These are phyloP conservation scores for Montipora sp. DNA, from an alignment of 64 coral and sea anemone species.

Conservation along the genomic window DNA sequence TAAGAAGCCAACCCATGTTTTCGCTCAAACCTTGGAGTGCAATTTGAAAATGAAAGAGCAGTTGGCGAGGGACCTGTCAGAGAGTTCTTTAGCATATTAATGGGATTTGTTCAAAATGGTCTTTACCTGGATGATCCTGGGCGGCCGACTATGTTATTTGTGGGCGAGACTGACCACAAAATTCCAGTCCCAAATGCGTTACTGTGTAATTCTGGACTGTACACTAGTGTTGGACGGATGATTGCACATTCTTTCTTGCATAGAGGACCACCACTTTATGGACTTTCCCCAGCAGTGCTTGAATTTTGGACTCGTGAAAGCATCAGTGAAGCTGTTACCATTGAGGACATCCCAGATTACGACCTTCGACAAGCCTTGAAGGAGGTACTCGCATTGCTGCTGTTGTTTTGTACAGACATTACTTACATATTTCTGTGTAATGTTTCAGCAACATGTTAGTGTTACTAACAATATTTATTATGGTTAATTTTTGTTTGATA, in stretches of 20 bases:
- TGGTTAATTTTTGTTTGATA: neutral
- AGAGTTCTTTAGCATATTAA: slow-evolving; percentile 63
- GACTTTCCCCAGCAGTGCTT: slow-evolving; percentile 39
- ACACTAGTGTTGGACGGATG: slow-evolving; percentile 44
- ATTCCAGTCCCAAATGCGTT: slow-evolving; percentile 54
- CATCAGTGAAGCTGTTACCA: slow-evolving; percentile 31
- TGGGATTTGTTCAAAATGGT: slow-evolving; percentile 45
- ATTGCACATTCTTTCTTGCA: slow-evolving; percentile 53
- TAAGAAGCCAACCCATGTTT: slow-evolving; percentile 47
- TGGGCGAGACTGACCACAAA: slow-evolving; percentile 50
- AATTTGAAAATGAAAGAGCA: slow-evolving; percentile 59
- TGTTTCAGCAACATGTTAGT: no score
- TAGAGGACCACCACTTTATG: slow-evolving; percentile 48
- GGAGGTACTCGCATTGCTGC: neutral
- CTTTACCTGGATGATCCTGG: slow-evolving; percentile 18
- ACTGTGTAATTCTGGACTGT: slow-evolving; percentile 27
- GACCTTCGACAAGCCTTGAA: slow-evolving; percentile 25
- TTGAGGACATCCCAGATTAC: slow-evolving; percentile 15
- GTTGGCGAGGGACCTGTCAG: slow-evolving; percentile 49
- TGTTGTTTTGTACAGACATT: no score
- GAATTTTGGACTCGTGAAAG: slow-evolving; percentile 45
- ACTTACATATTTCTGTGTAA: neutral
- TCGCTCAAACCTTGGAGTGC: slow-evolving; percentile 7
- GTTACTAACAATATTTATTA: neutral
- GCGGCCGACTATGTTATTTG: slow-evolving; percentile 25